A percentile compares a stretch with the other conserved stretches of the same genome.
Evolutionary conservation across 2,888 invertebrate species (phyloP).

Genomic region (Syritta pipiens): DNA sequence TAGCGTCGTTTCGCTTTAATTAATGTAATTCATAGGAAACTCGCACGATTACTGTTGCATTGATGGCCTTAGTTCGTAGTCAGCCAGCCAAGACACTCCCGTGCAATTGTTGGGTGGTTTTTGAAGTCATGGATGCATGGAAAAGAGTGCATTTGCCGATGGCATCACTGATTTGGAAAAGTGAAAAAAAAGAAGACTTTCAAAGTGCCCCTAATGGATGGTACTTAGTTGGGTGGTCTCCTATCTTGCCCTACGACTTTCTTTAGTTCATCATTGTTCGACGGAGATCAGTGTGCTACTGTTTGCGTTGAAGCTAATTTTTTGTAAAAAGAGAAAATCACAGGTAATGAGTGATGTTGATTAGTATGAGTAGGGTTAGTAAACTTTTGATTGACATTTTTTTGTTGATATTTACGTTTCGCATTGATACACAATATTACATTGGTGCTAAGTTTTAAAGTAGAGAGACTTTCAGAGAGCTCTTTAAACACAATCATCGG

Average conservation of each 20-base stretch:
- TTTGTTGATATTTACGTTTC: too few relatives aligned
- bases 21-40: neutral
- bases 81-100: too few relatives aligned
- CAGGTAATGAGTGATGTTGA: too few relatives aligned
- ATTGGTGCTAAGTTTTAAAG: too few relatives aligned
- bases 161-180: constrained; percentile 60
- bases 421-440: too few relatives aligned
- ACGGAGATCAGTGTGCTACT: neutral
- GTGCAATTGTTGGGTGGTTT: constrained; percentile 27
- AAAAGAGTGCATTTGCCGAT: constrained; percentile 59
- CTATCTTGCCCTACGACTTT: constrained; percentile 31
- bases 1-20: neutral
- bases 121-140: constrained; percentile 23
- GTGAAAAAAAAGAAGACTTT: neutral
- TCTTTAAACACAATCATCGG: too few relatives aligned
- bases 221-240: neutral
- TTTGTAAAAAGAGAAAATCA: too few relatives aligned
- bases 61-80: neutral
- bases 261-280: constrained; percentile 10
- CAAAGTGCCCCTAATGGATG: neutral
- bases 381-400: too few relatives aligned
- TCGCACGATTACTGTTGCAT: constrained; percentile 6
- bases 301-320: too few relatives aligned
- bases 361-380: too few relatives aligned
- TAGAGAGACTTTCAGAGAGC: too few relatives aligned